These are phyloP conservation scores for Biston betularia DNA, from an alignment of 2,888 invertebrate species.

Conservation along the genomic window DNA sequence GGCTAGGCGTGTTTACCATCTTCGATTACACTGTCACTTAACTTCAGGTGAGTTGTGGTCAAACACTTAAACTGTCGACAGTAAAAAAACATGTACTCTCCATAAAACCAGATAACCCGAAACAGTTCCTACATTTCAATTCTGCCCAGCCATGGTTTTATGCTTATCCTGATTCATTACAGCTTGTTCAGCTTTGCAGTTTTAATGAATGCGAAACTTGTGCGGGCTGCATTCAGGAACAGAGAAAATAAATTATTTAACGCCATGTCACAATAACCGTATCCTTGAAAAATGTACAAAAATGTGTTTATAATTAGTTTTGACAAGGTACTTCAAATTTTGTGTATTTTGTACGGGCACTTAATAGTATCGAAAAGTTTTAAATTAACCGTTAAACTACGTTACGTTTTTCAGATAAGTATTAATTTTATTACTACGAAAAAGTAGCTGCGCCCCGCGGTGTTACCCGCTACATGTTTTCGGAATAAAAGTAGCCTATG, in stretches of 20 bases:
- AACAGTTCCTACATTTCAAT: constrained; percentile 16
- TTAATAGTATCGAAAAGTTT: constrained; percentile 18
- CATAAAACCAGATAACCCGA: too few relatives aligned
- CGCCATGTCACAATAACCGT: neutral
- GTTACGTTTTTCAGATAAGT: neutral
- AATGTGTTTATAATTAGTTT: neutral
- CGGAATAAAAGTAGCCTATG: too few relatives aligned
- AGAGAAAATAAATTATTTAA: constrained; percentile 2
- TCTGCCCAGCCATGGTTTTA: constrained; percentile 12
- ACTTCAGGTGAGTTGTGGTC: too few relatives aligned
- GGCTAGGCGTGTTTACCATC: too few relatives aligned
- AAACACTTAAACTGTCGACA: too few relatives aligned
- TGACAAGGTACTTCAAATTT: neutral
- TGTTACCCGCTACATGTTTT: too few relatives aligned
- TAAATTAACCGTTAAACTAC: constrained; percentile 6
- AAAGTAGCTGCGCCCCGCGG: too few relatives aligned
- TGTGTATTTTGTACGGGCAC: neutral
- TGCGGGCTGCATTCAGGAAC: constrained; percentile 6
- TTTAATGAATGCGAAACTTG: constrained; percentile 23
- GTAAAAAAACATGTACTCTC: too few relatives aligned
- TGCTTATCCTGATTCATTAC: constrained; percentile 33
- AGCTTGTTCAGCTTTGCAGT: constrained; percentile 27
- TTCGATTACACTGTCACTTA: too few relatives aligned
- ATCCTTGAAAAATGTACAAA: neutral
- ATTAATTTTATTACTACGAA: too few relatives aligned